Evolutionary conservation across 2,888 invertebrate genomes (phyloP).

Genomic region (Hyles lineata): DNA sequence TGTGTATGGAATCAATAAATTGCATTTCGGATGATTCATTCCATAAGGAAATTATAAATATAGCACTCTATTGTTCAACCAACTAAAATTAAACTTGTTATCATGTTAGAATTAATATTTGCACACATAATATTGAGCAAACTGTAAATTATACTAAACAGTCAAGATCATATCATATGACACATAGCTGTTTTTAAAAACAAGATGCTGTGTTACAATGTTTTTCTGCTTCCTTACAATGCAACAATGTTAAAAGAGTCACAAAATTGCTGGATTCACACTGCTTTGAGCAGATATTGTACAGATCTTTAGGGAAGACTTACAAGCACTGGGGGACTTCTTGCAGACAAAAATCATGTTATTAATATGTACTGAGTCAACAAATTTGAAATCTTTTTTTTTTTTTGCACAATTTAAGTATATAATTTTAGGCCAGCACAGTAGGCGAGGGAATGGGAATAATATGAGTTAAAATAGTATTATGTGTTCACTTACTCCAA

Average conservation of each 20-base stretch:
- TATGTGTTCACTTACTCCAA: too few species aligned
- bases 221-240: too few species aligned
- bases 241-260: not conserved
- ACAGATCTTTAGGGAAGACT: too few species aligned
- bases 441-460: too few species aligned
- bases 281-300: too few species aligned
- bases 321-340: too few species aligned
- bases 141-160: not conserved
- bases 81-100: slow-evolving; percentile 2
- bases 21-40: not conserved
- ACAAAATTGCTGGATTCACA: not conserved
- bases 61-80: not conserved
- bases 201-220: not conserved
- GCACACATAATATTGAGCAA: not conserved
- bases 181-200: not conserved
- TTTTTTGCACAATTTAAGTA: too few species aligned
- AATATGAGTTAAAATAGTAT: too few species aligned
- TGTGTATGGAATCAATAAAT: not conserved
- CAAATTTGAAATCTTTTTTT: too few species aligned
- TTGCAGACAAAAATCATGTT: too few species aligned
- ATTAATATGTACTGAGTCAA: too few species aligned
- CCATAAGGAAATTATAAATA: not conserved
- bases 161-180: slow-evolving; percentile 15
- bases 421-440: too few species aligned
- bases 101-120: not conserved